Conservation (phyloP, 2,888 invertebrate species). For the Hartigia nigra region DNA sequence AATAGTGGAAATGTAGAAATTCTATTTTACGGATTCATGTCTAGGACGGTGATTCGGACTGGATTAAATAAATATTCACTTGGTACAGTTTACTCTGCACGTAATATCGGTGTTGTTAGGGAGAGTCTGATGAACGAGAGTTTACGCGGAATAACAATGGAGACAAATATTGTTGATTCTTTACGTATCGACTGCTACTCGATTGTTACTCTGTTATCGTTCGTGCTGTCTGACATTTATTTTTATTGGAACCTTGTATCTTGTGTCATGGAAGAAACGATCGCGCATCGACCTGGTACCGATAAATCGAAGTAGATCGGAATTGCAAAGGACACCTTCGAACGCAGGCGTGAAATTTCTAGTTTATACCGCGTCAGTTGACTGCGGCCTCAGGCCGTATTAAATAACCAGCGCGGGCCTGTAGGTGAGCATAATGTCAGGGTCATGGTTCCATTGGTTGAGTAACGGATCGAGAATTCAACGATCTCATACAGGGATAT, state of each 20-base stretch:
- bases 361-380: neutral
- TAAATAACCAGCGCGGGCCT: slow-evolving; percentile 17
- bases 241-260: neutral
- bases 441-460: slow-evolving; percentile 21
- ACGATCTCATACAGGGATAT: neutral
- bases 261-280: neutral
- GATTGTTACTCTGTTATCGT: neutral
- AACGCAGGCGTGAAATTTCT: neutral
- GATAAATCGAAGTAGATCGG: neutral
- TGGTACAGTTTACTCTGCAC: neutral
- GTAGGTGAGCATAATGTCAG: slow-evolving; percentile 29
- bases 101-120: neutral
- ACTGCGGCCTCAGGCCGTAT: slow-evolving; percentile 9
- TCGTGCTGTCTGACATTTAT: neutral
- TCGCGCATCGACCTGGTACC: neutral
- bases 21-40: neutral
- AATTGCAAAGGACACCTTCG: neutral
- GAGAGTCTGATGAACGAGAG: neutral
- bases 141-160: neutral
- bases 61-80: neutral
- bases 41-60: neutral
- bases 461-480: slow-evolving; percentile 10
- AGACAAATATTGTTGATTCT: neutral
- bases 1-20: neutral
- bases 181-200: neutral